These are phyloP conservation scores for Leptopterna dolabrata DNA, from an alignment of 2,888 invertebrate genomes.

Conservation along the genomic window DNA sequence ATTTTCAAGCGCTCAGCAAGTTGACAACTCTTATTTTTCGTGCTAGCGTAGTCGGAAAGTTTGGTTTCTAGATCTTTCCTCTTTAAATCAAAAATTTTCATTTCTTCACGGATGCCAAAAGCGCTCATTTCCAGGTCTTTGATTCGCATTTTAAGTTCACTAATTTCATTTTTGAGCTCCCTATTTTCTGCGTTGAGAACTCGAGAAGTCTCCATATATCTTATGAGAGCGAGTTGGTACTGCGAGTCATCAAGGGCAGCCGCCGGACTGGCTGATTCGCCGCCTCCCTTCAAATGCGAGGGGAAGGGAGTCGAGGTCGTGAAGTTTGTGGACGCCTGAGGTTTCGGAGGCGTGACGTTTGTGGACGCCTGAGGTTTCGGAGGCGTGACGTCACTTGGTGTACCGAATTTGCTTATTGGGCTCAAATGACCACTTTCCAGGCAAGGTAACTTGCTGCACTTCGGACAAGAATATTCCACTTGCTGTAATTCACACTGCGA, in stretches of 20 bases:
- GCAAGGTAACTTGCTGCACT: not conserved
- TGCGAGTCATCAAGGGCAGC: not conserved
- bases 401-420: constrained; percentile 31
- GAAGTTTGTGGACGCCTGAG: not conserved
- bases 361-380: not conserved
- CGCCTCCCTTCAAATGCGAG: constrained; percentile 44
- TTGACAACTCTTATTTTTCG: constrained; percentile 37
- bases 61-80: constrained; percentile 49
- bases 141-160: constrained; percentile 33
- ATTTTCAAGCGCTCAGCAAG: constrained; percentile 32
- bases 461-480: not conserved
- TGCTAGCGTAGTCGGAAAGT: constrained; percentile 26
- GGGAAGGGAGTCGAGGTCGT: constrained; percentile 56
- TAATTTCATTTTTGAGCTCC: constrained; percentile 41
- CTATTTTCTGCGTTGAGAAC: constrained; percentile 51
- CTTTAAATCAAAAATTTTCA: constrained; percentile 37
- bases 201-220: constrained; percentile 57
- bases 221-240: constrained; percentile 38
- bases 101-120: constrained; percentile 47
- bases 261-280: constrained; percentile 9
- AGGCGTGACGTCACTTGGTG: constrained; percentile 19
- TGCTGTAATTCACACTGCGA: not conserved
- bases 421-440: not conserved
- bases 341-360: constrained; percentile 15
- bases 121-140: constrained; percentile 49